Evolutionary conservation across 2,888 invertebrate genomes (phyloP).

Genomic region (Caenorhabditis drosophilae): DNA sequence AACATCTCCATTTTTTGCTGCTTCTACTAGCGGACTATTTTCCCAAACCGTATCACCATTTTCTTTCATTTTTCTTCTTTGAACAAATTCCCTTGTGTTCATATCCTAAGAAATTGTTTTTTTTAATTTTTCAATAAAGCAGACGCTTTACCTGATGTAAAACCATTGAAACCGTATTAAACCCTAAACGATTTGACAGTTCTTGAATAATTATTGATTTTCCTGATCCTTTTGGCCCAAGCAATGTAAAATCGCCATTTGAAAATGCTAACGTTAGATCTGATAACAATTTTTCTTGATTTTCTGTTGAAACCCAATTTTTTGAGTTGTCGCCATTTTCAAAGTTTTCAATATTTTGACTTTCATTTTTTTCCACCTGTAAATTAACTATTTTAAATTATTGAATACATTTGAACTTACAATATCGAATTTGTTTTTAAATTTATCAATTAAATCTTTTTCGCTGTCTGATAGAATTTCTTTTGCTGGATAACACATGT

Average conservation of each 20-base stretch:
- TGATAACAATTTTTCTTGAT: slow-evolving; percentile 81
- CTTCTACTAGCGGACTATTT: slow-evolving; percentile 84
- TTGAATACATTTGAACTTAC: slow-evolving; percentile 5
- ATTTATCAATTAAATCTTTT: slow-evolving; percentile 76
- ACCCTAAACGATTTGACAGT: slow-evolving; percentile 80
- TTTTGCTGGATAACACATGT: slow-evolving; percentile 83
- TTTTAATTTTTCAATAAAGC: too few relatives aligned
- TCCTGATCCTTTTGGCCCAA: slow-evolving; percentile 84
- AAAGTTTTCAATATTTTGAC: background rate
- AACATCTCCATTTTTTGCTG: slow-evolving; percentile 74
- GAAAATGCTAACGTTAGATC: slow-evolving; percentile 82
- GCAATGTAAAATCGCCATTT: slow-evolving; percentile 84
- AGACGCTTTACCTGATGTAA: slow-evolving; percentile 81
- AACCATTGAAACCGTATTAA: slow-evolving; percentile 83
- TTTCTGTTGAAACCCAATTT: slow-evolving; percentile 77
- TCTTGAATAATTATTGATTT: slow-evolving; percentile 83
- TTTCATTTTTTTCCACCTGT: background rate
- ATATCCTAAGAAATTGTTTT: slow-evolving; percentile 79
- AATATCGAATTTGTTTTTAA: slow-evolving; percentile 52
- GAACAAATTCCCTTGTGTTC: slow-evolving; percentile 90
- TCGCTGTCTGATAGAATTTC: slow-evolving; percentile 81
- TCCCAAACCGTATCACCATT: slow-evolving; percentile 94
- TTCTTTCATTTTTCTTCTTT: slow-evolving; percentile 85
- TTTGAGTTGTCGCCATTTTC: background rate
- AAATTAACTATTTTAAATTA: background rate